phyloP scores from a whole-genome alignment of 2,797 vertebrate genomes.

The Perodicticus potto region DNA sequence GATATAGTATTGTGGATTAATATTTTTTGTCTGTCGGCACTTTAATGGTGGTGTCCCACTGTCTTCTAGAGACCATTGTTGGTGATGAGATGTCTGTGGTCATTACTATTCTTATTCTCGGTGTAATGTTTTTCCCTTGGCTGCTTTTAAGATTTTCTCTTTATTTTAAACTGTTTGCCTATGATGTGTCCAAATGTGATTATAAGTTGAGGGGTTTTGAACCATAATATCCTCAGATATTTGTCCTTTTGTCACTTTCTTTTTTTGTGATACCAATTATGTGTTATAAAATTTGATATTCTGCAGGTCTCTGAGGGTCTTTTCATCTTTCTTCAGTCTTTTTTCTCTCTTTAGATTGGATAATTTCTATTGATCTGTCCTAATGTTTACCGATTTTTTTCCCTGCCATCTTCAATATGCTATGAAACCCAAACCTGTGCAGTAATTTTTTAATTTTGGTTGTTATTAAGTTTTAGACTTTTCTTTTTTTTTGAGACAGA shows the following conservation, averaged over 20 bases:
- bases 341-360: background rate
- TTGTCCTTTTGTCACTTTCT: background rate
- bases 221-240: background rate
- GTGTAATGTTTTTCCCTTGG: background rate
- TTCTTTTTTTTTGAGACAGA: constrained; percentile 9
- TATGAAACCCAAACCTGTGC: background rate
- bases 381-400: background rate
- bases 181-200: background rate
- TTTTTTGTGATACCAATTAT: background rate
- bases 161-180: constrained; percentile 19
- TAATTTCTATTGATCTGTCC: background rate
- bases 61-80: background rate
- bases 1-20: background rate
- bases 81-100: background rate
- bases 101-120: background rate
- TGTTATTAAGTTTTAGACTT: background rate
- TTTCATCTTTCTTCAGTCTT: background rate
- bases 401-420: background rate
- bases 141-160: background rate
- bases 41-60: background rate
- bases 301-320: background rate
- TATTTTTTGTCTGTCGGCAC: background rate
- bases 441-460: constrained; percentile 34
- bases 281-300: background rate
- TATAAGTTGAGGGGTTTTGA: constrained; percentile 11